Evolutionary conservation across 2,888 invertebrate genomes (phyloP), one percentile per base, ranked within the genome.

Genomic region (Aspidiotus rigidus): DNA sequence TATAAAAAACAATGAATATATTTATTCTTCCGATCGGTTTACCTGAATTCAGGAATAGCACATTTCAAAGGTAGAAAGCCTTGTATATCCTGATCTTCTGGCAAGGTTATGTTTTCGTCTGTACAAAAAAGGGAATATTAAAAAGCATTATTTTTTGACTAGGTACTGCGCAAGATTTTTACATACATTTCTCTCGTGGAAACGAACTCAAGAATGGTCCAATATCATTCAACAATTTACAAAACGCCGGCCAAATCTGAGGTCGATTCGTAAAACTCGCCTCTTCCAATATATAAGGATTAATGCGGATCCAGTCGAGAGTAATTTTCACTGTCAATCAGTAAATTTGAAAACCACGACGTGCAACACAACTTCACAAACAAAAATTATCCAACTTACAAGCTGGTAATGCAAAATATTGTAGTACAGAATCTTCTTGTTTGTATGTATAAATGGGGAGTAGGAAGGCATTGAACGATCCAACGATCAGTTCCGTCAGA

Each of bases 201-300:
- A 83, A 83, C 72, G 81, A 79, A 71, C 77, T 76, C 71, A 82
- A 76, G 66, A 77, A 79, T 71, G 76, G 77, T 74, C 85, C 85
- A 62, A 89, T 80, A 72, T 81, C 82, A 78, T 87, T 89, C 73
- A 90, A 80, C n/a, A 88, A 78, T 77, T 87, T 86, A 74, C 88
- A 88, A 64, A 90, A 80, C 76, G 89, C 87, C 9, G 86, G 86
- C 90, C 90, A 90, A 75, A 91, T 85, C 77, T 87, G 87, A 59
- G 85, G 81, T 63, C 83, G 80, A 71, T 81, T 80, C 41, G 73
- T 72, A 76, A 84, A 85, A 73, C 84, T 83, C 55, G 78, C 76
- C 72, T 82, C 80, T 70, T 79, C 78, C 71, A 85, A 77, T 71
- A 82, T 79, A 56, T 78, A 77, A 13, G 84, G 82, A 72, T 84